Base-by-base conservation (phyloP, 37 sponge, comb jelly and placozoan genomes). In the Spongia lamella region DNA sequence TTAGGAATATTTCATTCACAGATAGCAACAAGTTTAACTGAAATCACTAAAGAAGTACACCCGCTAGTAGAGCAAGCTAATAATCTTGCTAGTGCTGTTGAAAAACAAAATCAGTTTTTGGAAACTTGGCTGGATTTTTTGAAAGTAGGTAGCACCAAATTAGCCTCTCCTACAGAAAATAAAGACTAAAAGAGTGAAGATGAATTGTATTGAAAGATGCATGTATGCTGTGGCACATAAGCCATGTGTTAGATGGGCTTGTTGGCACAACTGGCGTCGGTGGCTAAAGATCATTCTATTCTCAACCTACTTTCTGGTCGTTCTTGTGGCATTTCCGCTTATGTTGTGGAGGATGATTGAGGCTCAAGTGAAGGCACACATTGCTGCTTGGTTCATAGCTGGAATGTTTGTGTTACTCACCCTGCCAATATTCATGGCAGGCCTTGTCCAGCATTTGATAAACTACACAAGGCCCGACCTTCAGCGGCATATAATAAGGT, bases 401-500 rank as follows among this genome's bases (percentile, higher is more conserved):
- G 93, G 91, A 19, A 19, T 96, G 19, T 92, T 92, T 67, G 78
- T 90, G 20, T 61, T 93, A 19, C 75, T 93, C 36, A 96, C 93
- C 24, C 52, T 96, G 0, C 97, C 97, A 2, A 61, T 93, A 36
- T 88, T 84, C 66, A 69, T 94, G 40, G 68, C 53, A 25, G 88
- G 90, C 0, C 64, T 96, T 4, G 21, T 85, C 16, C 90, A 86
- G 52, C 97, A 96, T 54, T 66, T 96, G 15, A 64, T 70, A 22
- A 83, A 96, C 76, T 96, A 93, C 75, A 90, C 93, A 19, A 56
- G 83, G 27, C 97, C 97, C 16, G 67, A 87, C 61, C 83, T 93
- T 21, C 97, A 96, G 75, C 68, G 81, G 33, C 76, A 93, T 61
- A 79, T 93, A 38, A 87, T 96, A 25, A 86, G 96, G 92, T 94